A percentile compares a stretch with the other conserved stretches of the same genome.
These are phyloP conservation scores for Saxidomus purpurata DNA, from an alignment of 1,140 invertebrate genomes.

Conservation along the genomic window DNA sequence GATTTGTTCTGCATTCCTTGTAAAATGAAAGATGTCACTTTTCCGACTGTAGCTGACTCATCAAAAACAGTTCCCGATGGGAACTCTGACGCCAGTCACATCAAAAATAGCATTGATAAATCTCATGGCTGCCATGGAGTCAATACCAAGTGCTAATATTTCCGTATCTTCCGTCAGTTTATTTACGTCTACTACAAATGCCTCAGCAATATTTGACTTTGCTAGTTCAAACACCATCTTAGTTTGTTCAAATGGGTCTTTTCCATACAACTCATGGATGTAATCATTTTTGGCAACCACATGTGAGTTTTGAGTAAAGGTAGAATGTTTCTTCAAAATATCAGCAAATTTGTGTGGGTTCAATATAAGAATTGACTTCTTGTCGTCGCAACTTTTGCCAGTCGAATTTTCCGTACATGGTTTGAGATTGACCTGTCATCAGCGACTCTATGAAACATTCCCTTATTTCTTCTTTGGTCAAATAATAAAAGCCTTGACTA, in stretches of 20 bases:
- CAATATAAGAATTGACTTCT: background rate
- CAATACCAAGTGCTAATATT: background rate
- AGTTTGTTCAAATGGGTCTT: background rate
- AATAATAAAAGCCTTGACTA: slow-evolving; percentile 59
- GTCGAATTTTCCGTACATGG: slow-evolving; percentile 67
- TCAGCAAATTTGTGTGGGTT: background rate
- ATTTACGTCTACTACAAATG: background rate
- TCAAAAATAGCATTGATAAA: background rate
- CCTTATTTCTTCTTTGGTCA: slow-evolving; percentile 62
- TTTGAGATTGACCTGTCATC: slow-evolving; percentile 59
- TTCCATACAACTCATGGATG: background rate
- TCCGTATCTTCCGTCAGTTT: background rate
- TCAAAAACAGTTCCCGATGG: background rate
- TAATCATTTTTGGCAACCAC: no score
- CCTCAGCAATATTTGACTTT: background rate
- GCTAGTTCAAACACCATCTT: background rate
- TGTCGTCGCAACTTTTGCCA: slow-evolving; percentile 54
- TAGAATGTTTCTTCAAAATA: background rate
- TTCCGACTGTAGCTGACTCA: background rate
- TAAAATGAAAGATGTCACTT: background rate
- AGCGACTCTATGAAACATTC: slow-evolving; percentile 61
- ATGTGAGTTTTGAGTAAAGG: background rate
- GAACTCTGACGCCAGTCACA: background rate
- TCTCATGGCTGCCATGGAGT: slow-evolving; percentile 1
- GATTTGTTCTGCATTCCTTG: background rate